Evolutionary conservation across 2,888 invertebrate genomes (phyloP).

Genomic region (Nemapogon koenigi): DNA sequence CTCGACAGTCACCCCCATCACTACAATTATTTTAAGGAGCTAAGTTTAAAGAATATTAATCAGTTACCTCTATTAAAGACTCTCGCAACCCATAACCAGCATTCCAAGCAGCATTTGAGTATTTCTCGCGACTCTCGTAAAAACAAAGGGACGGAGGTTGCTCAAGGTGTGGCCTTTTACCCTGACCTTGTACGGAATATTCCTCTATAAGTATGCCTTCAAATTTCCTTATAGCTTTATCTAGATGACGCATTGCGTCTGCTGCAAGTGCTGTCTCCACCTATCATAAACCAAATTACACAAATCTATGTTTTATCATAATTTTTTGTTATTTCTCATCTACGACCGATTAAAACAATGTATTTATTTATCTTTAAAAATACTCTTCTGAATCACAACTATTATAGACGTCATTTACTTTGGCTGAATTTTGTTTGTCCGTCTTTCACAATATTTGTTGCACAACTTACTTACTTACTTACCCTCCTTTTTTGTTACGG

Average conservation of each 20-base stretch:
- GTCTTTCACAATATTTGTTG: no score
- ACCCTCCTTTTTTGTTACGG: no score
- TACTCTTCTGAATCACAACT: no score
- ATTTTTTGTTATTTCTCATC: no score
- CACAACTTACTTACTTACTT: no score
- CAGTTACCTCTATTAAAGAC: slow-evolving; percentile 19
- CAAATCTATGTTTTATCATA: not conserved
- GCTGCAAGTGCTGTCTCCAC: slow-evolving; percentile 41
- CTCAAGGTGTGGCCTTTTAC: slow-evolving; percentile 52
- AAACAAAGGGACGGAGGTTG: slow-evolving; percentile 71
- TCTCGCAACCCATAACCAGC: slow-evolving; percentile 29
- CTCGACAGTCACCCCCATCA: not conserved
- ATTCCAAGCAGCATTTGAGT: slow-evolving; percentile 32
- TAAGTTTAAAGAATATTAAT: not conserved
- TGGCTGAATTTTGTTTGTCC: no score
- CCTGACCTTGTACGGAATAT: slow-evolving; percentile 26
- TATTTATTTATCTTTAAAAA: no score
- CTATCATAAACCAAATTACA: slow-evolving; percentile 24
- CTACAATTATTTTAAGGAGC: not conserved
- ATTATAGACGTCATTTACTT: no score
- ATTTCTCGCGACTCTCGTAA: slow-evolving; percentile 65
- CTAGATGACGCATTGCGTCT: slow-evolving; percentile 46
- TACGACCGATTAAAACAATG: no score
- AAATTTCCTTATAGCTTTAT: slow-evolving; percentile 36
- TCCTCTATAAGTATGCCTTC: slow-evolving; percentile 15